Conservation (phyloP, 1,140 invertebrate genomes). For the Pinna nobilis region DNA sequence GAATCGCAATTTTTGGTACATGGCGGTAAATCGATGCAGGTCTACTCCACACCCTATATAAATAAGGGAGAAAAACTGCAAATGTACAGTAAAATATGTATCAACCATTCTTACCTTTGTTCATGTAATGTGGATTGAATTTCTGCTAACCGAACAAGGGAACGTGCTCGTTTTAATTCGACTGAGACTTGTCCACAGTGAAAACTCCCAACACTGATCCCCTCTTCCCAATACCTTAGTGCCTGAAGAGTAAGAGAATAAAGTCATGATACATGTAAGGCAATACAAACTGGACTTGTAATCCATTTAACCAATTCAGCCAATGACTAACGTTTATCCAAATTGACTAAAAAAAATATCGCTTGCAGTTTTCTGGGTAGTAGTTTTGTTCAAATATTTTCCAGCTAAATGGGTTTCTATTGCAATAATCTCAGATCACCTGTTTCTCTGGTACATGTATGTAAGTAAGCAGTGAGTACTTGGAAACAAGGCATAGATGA, state of each 20-base stretch:
- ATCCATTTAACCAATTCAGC: too few relatives aligned
- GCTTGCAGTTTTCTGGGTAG: not conserved
- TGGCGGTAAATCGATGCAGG: not conserved
- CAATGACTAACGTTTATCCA: too few relatives aligned
- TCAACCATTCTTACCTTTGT: slow-evolving; percentile 84
- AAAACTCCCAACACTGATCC: slow-evolving; percentile 88
- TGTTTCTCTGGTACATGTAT: not conserved
- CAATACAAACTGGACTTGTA: not conserved
- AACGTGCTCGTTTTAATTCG: slow-evolving; percentile 94
- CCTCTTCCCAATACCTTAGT: slow-evolving; percentile 89
- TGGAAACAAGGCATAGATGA: not conserved
- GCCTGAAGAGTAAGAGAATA: slow-evolving; percentile 78
- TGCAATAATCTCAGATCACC: not conserved
- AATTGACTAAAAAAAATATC: not conserved
- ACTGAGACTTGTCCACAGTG: slow-evolving; percentile 95
- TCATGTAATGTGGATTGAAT: slow-evolving; percentile 97
- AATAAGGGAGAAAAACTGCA: not conserved
- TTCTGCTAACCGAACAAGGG: slow-evolving; percentile 94
- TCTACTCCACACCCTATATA: not conserved
- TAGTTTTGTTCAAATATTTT: not conserved
- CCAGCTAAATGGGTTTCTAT: not conserved
- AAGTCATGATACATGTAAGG: slow-evolving; percentile 69
- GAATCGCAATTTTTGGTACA: not conserved
- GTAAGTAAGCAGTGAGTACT: too few relatives aligned
- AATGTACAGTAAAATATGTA: not conserved